These are phyloP conservation scores for Drosophila tsacasi DNA, from an alignment of 1,140 invertebrate genomes.

Conservation along the genomic window DNA sequence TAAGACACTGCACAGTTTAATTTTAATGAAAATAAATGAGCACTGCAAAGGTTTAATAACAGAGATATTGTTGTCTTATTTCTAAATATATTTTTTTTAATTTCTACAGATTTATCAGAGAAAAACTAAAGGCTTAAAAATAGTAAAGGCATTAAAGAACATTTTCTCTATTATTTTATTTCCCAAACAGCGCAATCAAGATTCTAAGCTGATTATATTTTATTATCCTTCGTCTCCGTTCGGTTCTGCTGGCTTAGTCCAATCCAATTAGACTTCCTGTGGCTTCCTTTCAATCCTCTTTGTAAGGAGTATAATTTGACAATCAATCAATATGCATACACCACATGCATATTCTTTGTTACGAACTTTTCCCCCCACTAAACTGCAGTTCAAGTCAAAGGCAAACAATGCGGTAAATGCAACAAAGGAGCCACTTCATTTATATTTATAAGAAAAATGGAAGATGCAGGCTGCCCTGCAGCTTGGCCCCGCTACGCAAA, in stretches of 20 bases:
- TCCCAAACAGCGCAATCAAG: not conserved
- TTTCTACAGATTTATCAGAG: too few species aligned
- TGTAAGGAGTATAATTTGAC: constrained; percentile 57
- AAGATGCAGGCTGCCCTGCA: constrained; percentile 7
- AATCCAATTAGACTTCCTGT: constrained; percentile 38
- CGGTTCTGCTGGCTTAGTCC: constrained; percentile 8
- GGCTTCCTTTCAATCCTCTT: constrained; percentile 23
- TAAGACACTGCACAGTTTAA: not conserved
- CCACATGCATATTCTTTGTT: constrained; percentile 27
- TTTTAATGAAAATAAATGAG: too few species aligned
- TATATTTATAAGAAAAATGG: constrained; percentile 67
- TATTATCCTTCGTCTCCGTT: constrained; percentile 1
- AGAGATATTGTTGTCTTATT: not conserved
- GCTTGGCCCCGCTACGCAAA: constrained; percentile 10
- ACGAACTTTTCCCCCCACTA: constrained; percentile 14
- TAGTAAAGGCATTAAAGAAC: not conserved
- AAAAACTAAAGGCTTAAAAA: not conserved
- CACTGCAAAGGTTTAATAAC: not conserved
- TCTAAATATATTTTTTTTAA: not conserved
- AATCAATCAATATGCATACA: constrained; percentile 70
- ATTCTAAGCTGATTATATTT: constrained; percentile 20
- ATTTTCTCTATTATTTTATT: not conserved
- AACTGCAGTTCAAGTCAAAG: constrained; percentile 33
- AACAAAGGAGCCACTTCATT: constrained; percentile 68
- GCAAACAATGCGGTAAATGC: constrained; percentile 72